A percentile compares a stretch with the other conserved stretches of the same genome.
phyloP scores from a whole-genome alignment of 2,888 invertebrate genomes.

The Cryptophagus acutangulus region DNA sequence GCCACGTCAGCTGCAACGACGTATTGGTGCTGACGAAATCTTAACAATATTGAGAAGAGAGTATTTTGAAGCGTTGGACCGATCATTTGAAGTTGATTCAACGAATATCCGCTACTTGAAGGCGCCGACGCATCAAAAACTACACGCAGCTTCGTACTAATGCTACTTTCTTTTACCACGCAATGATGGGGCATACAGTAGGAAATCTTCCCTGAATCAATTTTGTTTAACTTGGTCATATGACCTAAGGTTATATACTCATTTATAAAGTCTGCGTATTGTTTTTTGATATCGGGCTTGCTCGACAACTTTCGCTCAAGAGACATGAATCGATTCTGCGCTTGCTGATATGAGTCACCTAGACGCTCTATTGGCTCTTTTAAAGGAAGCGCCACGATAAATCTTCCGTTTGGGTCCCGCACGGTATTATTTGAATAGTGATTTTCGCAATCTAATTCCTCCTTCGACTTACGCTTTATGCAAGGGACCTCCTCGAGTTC shows the following conservation, averaged over 20 bases:
- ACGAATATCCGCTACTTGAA: slow-evolving; percentile 11
- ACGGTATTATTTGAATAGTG: background rate
- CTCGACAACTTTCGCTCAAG: slow-evolving; percentile 12
- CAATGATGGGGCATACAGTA: slow-evolving; percentile 17
- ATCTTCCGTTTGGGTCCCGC: slow-evolving; percentile 10
- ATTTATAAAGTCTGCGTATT: slow-evolving; percentile 3
- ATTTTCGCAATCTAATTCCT: slow-evolving; percentile 1
- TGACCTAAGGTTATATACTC: slow-evolving; percentile 12
- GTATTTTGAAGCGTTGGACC: slow-evolving; percentile 16
- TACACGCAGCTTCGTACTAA: slow-evolving; percentile 17
- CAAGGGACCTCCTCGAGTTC: background rate
- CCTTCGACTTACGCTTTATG: background rate
- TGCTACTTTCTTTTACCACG: slow-evolving; percentile 14
- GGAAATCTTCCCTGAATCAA: background rate
- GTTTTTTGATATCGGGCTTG: slow-evolving; percentile 1
- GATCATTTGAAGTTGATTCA: slow-evolving; percentile 15
- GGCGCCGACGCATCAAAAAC: slow-evolving; percentile 17
- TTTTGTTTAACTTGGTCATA: slow-evolving; percentile 11
- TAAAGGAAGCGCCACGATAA: slow-evolving; percentile 16
- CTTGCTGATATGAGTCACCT: slow-evolving; percentile 14
- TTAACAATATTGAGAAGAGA: slow-evolving; percentile 16
- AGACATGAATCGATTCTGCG: slow-evolving; percentile 11
- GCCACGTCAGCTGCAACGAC: slow-evolving; percentile 19
- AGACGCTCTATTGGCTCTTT: slow-evolving; percentile 5
- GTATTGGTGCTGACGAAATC: slow-evolving; percentile 17